phyloP scores from a whole-genome alignment of 2,888 invertebrate species.

The Odontocolon sp. region DNA sequence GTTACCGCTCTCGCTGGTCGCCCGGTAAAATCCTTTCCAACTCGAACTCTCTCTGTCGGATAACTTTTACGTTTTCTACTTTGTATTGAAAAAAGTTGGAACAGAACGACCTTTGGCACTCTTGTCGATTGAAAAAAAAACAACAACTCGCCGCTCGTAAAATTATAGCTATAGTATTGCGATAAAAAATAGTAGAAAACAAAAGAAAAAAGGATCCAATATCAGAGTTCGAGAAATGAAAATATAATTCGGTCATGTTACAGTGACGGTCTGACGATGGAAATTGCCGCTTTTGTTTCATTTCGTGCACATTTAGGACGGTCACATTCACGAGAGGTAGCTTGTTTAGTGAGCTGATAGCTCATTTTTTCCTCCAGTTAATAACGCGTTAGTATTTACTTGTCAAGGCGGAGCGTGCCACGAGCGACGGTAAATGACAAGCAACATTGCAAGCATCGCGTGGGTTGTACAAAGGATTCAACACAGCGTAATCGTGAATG shows the following conservation, averaged over 20 bases:
- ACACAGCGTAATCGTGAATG: constrained; percentile 46
- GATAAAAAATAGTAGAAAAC: not conserved
- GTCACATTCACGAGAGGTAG: too few relatives aligned
- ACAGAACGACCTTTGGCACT: not conserved
- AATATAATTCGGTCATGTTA: too few relatives aligned
- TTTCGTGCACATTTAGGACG: too few relatives aligned
- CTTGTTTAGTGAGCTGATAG: too few relatives aligned
- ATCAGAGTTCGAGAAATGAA: too few relatives aligned
- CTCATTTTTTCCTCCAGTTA: too few relatives aligned
- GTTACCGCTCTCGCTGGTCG: constrained; percentile 5
- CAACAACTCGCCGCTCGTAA: too few relatives aligned
- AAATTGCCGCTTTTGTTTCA: too few relatives aligned
- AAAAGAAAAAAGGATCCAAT: constrained; percentile 9
- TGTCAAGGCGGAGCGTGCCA: not conserved
- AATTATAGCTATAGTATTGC: too few relatives aligned
- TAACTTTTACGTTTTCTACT: not conserved
- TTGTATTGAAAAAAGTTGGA: not conserved
- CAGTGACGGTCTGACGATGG: too few relatives aligned
- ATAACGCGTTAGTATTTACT: too few relatives aligned
- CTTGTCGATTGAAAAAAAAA: not conserved
- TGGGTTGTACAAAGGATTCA: constrained; percentile 35
- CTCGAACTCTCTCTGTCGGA: not conserved
- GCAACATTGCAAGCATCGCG: constrained; percentile 38
- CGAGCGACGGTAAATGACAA: constrained; percentile 43
- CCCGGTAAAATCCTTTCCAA: not conserved